Base-by-base conservation (phyloP, 2,113 vertebrate genomes). In the Odontophorus gujanensis region DNA sequence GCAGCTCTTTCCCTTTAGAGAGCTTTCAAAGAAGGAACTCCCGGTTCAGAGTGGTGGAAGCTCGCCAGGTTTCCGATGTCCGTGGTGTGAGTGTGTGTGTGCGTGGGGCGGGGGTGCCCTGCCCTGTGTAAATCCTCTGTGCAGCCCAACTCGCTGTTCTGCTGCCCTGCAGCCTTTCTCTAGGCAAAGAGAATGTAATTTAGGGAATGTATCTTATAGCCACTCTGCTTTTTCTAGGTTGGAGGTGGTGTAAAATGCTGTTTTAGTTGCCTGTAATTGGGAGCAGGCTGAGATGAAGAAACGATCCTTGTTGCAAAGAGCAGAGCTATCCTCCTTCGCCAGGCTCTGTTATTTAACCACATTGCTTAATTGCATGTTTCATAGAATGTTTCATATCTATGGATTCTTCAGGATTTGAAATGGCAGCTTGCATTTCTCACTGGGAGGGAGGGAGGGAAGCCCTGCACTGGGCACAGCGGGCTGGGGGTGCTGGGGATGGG, bases 61-160 rank as follows among this genome's bases (percentile, higher is more conserved):
- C 24, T 38, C 1, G 0, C 13, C 1, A 15, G 57, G 57, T 7
- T 22, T 34, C 34, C 61, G 36, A 7, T 25, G 30, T 28, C 22
- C n/a, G 1, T 43, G 36, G 24, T 13, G 26, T 53, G n/a, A n/a
- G 43, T 43, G 51, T 25, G 48, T 26, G 50, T 48, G 47, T 50
- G 48, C 13, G 24, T 25, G 51, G 51, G 51, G 51, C 6, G 26
- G 26, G 51, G 26, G 26, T 53, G 51, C 51, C 15, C 2, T 53
- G 51, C 51, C 51, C 51, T 30, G 16, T 30, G 51, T 53, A 30
- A 30, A 53, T 17, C 61, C 84, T 47, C 34, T 3, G 45, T 25
- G 4, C 47, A 26, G 11, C 68, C 10, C 38, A 2, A 0, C 10
- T 36, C 68, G 22, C 58, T 72, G 3, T 34, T 40, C 57, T 67